Evolutionary conservation across 2,797 vertebrate species (phyloP).

Genomic region (Phyllotis vaccarum): DNA sequence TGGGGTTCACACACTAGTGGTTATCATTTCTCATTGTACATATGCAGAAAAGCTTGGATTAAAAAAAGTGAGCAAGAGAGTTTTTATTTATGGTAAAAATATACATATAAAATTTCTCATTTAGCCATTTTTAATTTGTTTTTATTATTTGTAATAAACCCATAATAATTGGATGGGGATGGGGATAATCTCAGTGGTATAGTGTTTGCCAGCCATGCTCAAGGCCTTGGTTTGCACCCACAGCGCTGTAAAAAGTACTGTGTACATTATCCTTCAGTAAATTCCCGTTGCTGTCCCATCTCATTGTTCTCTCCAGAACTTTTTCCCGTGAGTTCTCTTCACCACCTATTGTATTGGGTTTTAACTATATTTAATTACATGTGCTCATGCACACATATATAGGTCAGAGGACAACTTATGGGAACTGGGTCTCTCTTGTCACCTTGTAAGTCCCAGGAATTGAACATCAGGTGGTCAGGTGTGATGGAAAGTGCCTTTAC

Average conservation of each 20-base stretch:
- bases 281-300: not conserved
- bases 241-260: not conserved
- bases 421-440: not conserved
- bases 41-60: not conserved
- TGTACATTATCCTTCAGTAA: not conserved
- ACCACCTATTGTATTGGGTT: not conserved
- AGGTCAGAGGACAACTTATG: not conserved
- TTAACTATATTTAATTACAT: not conserved
- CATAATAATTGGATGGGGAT: not conserved
- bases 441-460: not conserved
- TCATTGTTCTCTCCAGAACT: not conserved
- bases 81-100: constrained; percentile 1
- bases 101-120: not conserved
- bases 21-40: not conserved
- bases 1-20: not conserved
- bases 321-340: not conserved
- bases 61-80: not conserved
- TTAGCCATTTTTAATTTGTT: not conserved
- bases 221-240: not conserved
- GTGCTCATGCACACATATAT: not conserved
- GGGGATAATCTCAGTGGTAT: not conserved
- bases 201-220: not conserved
- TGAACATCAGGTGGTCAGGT: not conserved
- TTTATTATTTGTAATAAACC: not conserved
- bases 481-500: not conserved